Percentiles rank a stretch among this genome's conserved stretches.
Conservation (phyloP, 2,113 vertebrate genomes). For the Drymodes brunneopygia region DNA sequence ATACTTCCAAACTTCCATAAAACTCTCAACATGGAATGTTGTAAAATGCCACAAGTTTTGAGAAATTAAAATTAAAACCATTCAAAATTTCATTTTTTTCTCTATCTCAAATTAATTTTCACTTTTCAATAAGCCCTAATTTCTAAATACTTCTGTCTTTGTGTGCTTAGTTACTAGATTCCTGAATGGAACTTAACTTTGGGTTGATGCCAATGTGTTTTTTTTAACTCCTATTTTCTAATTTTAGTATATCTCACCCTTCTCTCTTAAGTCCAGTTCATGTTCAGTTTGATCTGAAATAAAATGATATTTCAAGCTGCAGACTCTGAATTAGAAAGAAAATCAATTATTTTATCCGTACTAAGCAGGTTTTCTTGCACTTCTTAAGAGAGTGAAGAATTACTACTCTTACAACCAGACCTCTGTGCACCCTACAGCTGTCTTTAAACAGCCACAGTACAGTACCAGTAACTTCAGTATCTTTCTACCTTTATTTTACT, state of each 20-base stretch:
- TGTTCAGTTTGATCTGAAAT: rapidly evolving
- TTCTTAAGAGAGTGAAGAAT: background rate
- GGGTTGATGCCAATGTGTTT: background rate
- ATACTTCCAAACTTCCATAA: background rate
- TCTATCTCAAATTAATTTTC: background rate
- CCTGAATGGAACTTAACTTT: background rate
- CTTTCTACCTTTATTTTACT: background rate
- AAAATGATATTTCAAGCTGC: background rate
- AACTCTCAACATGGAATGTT: background rate
- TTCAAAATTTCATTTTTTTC: background rate
- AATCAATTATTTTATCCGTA: background rate
- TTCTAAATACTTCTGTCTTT: background rate
- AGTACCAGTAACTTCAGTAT: background rate
- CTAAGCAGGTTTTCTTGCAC: background rate
- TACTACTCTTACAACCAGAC: background rate
- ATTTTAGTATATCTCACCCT: background rate
- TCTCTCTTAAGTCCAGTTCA: background rate
- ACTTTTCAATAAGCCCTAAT: background rate
- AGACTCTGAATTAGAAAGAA: background rate
- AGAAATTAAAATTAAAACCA: background rate
- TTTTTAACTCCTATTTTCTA: background rate
- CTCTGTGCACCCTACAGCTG: rapidly evolving
- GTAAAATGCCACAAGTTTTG: background rate
- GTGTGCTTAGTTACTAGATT: background rate
- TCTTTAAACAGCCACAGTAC: background rate